phyloP scores from a whole-genome alignment of 2,888 invertebrate genomes.

The Gortyna flavago region DNA sequence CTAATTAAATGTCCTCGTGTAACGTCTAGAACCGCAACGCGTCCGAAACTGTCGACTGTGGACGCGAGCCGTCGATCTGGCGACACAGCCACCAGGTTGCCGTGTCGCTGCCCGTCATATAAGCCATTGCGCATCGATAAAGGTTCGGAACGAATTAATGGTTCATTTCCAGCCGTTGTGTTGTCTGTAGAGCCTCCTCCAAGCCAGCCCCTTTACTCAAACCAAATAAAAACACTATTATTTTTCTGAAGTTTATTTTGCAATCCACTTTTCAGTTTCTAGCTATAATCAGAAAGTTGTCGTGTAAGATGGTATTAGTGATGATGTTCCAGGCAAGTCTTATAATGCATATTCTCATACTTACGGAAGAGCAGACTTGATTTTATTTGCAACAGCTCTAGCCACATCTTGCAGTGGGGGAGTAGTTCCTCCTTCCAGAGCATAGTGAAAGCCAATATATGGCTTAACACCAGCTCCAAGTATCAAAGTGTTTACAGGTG shows the following conservation, averaged over 20 bases:
- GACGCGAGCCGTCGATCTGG: constrained; percentile 95
- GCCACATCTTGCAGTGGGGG: constrained; percentile 97
- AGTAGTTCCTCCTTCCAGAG: constrained; percentile 94
- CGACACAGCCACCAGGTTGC: constrained; percentile 92
- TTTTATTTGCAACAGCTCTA: constrained; percentile 96
- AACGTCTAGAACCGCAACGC: constrained; percentile 96
- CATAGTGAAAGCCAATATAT: constrained; percentile 96
- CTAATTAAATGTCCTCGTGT: constrained; percentile 94
- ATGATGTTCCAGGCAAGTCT: constrained; percentile 1
- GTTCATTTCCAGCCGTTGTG: constrained; percentile 78
- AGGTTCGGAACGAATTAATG: constrained; percentile 91
- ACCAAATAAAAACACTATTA: not conserved
- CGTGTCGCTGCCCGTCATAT: constrained; percentile 94
- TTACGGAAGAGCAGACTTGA: constrained; percentile 95
- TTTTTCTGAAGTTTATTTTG: not conserved
- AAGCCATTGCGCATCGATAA: constrained; percentile 95
- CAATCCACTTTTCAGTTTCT: not conserved
- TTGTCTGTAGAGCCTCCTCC: constrained; percentile 80
- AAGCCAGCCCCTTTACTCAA: constrained; percentile 84
- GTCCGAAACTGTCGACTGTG: constrained; percentile 95
- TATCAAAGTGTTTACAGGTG: constrained; percentile 94
- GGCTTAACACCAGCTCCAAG: constrained; percentile 95
- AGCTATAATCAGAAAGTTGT: not conserved
- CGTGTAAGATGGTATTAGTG: not conserved
- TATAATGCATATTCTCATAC: constrained; percentile 73